Conservation (phyloP, 1,140 invertebrate species). For the Homarus americanus region DNA sequence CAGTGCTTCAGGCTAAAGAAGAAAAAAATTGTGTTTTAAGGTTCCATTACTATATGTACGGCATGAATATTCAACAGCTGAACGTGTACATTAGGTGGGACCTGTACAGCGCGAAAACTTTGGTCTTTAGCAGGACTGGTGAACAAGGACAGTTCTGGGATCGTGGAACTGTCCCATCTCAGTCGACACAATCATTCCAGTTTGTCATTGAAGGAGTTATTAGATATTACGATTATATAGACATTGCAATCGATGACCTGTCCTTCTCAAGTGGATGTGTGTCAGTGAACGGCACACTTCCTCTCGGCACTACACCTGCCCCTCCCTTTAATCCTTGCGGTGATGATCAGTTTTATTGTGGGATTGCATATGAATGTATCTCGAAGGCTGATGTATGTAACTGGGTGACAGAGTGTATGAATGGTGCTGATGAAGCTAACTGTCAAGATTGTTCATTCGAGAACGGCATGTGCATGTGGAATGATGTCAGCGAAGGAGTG, state of each 20-base stretch:
- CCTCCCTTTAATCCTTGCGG: constrained; percentile 48
- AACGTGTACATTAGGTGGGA: constrained; percentile 44
- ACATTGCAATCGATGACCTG: constrained; percentile 66
- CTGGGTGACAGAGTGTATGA: constrained; percentile 44
- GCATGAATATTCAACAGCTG: constrained; percentile 35
- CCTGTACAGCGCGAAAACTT: constrained; percentile 28
- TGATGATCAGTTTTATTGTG: constrained; percentile 58
- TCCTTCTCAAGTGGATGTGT: constrained; percentile 38
- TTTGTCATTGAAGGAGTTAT: constrained; percentile 62
- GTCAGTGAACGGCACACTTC: constrained; percentile 28
- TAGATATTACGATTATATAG: constrained; percentile 24
- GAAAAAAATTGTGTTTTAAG: constrained; percentile 29
- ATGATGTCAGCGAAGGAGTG: constrained; percentile 38
- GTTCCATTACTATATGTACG: constrained; percentile 66
- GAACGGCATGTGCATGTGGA: constrained; percentile 46
- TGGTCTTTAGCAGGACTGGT: constrained; percentile 42
- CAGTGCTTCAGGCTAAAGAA: constrained; percentile 18
- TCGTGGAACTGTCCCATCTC: constrained; percentile 26
- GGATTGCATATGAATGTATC: constrained; percentile 34
- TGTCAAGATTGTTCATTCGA: constrained; percentile 54
- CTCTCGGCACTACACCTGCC: constrained; percentile 27
- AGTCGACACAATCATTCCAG: constrained; percentile 25
- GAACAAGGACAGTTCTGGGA: constrained; percentile 71
- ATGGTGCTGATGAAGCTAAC: constrained; percentile 53
- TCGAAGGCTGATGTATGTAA: constrained; percentile 15